phyloP scores from a whole-genome alignment of 2,888 invertebrate genomes.

The Isotomurus palustris region DNA sequence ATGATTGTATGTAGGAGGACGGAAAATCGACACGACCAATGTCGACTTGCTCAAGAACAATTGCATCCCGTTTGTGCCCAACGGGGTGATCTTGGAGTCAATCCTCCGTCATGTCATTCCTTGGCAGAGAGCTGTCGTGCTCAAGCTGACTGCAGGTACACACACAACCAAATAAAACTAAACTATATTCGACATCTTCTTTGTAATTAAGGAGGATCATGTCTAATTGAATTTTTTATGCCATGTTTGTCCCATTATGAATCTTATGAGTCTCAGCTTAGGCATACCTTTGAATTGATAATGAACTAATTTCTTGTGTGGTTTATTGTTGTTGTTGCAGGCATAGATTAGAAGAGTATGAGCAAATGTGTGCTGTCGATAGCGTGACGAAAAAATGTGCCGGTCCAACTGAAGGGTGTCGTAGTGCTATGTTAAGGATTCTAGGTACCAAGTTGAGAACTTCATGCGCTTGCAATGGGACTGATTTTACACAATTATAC shows the following conservation, averaged over 20 bases:
- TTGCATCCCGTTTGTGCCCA: conserved; percentile 82
- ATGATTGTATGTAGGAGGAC: conserved; percentile 80
- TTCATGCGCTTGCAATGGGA: conserved; percentile 81
- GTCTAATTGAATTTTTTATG: too few species aligned
- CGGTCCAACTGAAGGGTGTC: conserved; percentile 76
- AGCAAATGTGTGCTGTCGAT: conserved; percentile 86
- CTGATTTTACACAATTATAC: conserved; percentile 76
- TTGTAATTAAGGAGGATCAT: too few species aligned
- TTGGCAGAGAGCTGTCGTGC: conserved; percentile 78
- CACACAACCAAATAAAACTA: background rate
- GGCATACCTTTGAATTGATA: conserved; percentile 3
- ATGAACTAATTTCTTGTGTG: background rate
- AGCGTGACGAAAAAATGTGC: conserved; percentile 85
- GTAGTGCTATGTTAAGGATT: conserved; percentile 78
- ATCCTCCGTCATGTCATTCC: conserved; percentile 79
- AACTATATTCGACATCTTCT: too few species aligned
- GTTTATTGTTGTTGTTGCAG: conserved; percentile 53
- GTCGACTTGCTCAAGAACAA: conserved; percentile 82
- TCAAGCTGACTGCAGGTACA: conserved; percentile 76
- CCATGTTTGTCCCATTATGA: too few species aligned
- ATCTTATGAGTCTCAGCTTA: too few species aligned
- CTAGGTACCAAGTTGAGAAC: conserved; percentile 83
- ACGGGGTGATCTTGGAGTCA: conserved; percentile 60
- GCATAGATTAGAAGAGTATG: conserved; percentile 75
- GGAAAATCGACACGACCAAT: conserved; percentile 72